Evolutionary conservation across 2,888 invertebrate species (phyloP), one percentile per base, ranked within the genome.

Genomic region (Melinaea marsaeus): DNA sequence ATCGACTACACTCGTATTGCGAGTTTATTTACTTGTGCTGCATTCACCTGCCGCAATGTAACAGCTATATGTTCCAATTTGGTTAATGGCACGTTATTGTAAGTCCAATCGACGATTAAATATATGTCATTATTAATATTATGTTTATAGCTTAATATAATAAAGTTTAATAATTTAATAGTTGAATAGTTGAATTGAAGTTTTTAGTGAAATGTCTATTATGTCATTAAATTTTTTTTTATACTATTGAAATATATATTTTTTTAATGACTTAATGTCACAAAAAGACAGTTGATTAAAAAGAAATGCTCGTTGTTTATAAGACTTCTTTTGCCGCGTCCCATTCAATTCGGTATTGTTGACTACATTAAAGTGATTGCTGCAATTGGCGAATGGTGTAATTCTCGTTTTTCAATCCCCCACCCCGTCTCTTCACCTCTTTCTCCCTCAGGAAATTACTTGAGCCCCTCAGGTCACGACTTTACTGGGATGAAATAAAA

Each of bases 321-420:
- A 80, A 79, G 79, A 71, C 78, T 75, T 79, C 81, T 80, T 80
- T 79, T 79, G 81, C 79, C 74, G 77, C 77, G 75, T 80, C 78
- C 75, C 75, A 80, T 80, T 81, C 79, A 81, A 81, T 83, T 81
- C 77, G 79, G 84, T 81, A 83, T 83, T 81, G 86, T 81, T 85
- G 87, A 88, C 87, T 88, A 89, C 89, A 90, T 90, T 88, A 88
- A 85, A 88, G 84, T 88, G 88, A 89, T 89, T 89, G 88, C 88
- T 81, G 87, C 86, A 90, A 90, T 90, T 90, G 89, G 88, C 80
- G 88, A 85, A 86, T 88, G 88, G 86, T 86, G 88, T 88, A 87
- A 86, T 88, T 86, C 87, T 85, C 88, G 86, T 88, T 88, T 86
- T 86, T 88, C 86, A 86, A 81, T 72, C 76, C 81, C 79, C 74